phyloP scores from a whole-genome alignment of 2,888 invertebrate species.

The Mongoloraphidia duomilia region DNA sequence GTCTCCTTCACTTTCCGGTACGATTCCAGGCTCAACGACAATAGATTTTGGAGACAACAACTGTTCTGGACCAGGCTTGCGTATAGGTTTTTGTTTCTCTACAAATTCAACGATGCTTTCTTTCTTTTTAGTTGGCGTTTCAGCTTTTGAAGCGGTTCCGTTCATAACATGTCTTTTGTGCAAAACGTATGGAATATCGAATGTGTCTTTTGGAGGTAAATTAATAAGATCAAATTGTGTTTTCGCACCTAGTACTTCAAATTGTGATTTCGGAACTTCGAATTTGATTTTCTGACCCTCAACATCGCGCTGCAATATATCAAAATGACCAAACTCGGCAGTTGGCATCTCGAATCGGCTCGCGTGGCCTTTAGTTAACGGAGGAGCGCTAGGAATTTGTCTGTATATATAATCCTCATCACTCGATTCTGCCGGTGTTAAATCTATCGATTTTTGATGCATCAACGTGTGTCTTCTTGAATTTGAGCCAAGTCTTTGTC shows the following conservation, averaged over 20 bases:
- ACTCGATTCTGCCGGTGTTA: slow-evolving; percentile 73
- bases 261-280: slow-evolving; percentile 58
- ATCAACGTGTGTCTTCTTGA: slow-evolving; percentile 64
- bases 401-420: slow-evolving; percentile 69
- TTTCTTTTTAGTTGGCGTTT: slow-evolving; percentile 19
- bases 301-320: slow-evolving; percentile 35
- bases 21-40: slow-evolving; percentile 17
- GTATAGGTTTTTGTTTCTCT: slow-evolving; percentile 8
- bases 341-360: slow-evolving; percentile 31
- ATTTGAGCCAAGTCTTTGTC: slow-evolving; percentile 56
- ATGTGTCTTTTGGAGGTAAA: slow-evolving; percentile 38
- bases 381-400: slow-evolving; percentile 54
- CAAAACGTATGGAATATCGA: slow-evolving; percentile 70
- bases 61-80: slow-evolving; percentile 33
- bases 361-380: slow-evolving; percentile 46
- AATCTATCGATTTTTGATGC: slow-evolving; percentile 75
- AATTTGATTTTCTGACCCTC: slow-evolving; percentile 45
- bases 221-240: slow-evolving; percentile 31
- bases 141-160: slow-evolving; percentile 49
- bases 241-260: slow-evolving; percentile 40
- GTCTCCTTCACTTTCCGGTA: slow-evolving; percentile 21
- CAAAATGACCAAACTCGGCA: slow-evolving; percentile 47
- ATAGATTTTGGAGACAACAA: slow-evolving; percentile 44
- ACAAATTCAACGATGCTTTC: slow-evolving; percentile 6
- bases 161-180: slow-evolving; percentile 79